phyloP scores from a whole-genome alignment of 1,140 invertebrate species.

The Pentalonia nigronervosa region DNA sequence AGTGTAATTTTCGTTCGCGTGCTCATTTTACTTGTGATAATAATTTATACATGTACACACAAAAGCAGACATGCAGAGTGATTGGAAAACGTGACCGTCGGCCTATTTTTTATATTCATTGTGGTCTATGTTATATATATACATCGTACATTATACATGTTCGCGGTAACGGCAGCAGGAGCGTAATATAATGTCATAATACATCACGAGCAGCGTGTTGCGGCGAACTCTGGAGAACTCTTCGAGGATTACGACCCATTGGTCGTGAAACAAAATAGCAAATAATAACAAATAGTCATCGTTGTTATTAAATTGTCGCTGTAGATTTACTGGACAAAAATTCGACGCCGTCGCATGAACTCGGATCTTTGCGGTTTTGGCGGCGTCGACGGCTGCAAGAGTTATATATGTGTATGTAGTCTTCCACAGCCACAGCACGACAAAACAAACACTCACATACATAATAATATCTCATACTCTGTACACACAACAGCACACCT shows the following conservation, averaged over 20 bases:
- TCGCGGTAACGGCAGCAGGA: background rate
- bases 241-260: too few relatives aligned
- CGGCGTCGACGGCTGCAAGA: background rate
- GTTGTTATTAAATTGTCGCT: background rate
- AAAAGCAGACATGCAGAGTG: background rate
- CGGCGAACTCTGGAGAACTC: background rate
- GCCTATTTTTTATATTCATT: background rate
- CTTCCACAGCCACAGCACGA: background rate
- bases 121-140: background rate
- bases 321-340: background rate
- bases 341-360: background rate
- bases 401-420: background rate
- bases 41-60: background rate
- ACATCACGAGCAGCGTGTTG: background rate
- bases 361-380: constrained; percentile 14
- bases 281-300: background rate
- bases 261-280: background rate
- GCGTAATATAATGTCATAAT: background rate
- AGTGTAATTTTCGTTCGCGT: constrained; percentile 15
- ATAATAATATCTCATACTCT: background rate
- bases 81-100: constrained; percentile 34
- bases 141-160: background rate
- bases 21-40: background rate
- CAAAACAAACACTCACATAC: background rate
- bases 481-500: background rate